Evolutionary conservation across 2,888 invertebrate genomes (phyloP).

Genomic region (Hydroisotoma schaefferi): DNA sequence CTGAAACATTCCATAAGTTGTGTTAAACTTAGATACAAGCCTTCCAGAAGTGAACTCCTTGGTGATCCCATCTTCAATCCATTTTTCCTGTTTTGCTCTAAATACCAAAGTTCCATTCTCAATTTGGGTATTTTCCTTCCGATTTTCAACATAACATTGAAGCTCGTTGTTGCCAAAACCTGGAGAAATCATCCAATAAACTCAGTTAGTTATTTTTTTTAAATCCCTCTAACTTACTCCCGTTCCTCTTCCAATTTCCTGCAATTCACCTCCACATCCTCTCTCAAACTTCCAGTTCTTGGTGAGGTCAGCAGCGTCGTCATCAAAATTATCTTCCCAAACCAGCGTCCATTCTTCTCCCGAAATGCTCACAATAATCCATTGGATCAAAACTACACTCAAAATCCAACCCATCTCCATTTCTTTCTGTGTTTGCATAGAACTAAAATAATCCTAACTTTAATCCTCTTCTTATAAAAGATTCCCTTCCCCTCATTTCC

Average conservation of each 20-base stretch:
- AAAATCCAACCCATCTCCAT: too few species aligned
- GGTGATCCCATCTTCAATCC: conserved; percentile 22
- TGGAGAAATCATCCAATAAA: too few species aligned
- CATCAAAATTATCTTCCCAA: conserved; percentile 17
- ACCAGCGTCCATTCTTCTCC: conserved; percentile 3
- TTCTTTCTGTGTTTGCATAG: too few species aligned
- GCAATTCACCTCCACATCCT: conserved; percentile 4
- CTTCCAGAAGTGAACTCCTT: conserved; percentile 32
- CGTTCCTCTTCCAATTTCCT: background rate
- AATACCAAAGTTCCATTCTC: conserved; percentile 27
- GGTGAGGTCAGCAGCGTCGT: background rate
- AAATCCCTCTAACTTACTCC: background rate
- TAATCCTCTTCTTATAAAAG: too few species aligned
- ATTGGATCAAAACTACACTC: too few species aligned
- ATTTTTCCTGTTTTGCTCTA: conserved; percentile 23
- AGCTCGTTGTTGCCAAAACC: conserved; percentile 35
- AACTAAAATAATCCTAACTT: too few species aligned
- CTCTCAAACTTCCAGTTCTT: background rate
- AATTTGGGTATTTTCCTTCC: conserved; percentile 22
- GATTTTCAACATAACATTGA: conserved; percentile 35
- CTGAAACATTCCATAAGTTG: conserved; percentile 31
- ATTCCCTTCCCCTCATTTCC: too few species aligned
- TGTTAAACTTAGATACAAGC: conserved; percentile 22
- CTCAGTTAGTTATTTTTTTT: background rate
- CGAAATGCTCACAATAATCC: background rate